These are phyloP conservation scores for Gallinago nigripennis DNA, from an alignment of 2,797 vertebrate genomes.

Conservation along the genomic window DNA sequence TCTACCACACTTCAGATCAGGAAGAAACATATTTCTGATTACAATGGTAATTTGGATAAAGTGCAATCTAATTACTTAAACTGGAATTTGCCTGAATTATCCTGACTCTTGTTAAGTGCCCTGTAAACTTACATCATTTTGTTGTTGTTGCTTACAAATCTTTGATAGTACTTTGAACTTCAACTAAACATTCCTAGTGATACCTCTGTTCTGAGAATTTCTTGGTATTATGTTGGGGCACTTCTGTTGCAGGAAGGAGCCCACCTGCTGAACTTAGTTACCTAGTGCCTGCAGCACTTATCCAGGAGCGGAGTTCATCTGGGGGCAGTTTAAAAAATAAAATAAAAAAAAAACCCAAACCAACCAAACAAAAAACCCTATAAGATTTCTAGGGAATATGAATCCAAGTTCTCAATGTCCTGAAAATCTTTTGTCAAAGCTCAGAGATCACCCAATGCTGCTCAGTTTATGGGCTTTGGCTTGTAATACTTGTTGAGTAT, in stretches of 20 bases:
- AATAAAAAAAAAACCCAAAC: not conserved
- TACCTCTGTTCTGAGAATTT: not conserved
- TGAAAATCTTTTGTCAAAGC: not conserved
- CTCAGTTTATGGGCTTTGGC: not conserved
- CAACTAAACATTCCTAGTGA: not conserved
- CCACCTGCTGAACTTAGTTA: not conserved
- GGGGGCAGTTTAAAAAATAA: not conserved
- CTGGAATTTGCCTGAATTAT: not conserved
- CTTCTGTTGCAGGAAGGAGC: not conserved
- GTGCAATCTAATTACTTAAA: not conserved
- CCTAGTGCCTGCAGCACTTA: not conserved
- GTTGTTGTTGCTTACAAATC: not conserved
- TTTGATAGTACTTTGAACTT: not conserved
- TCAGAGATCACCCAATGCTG: not conserved
- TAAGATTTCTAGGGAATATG: not conserved
- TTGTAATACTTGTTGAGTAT: not conserved
- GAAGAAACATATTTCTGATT: not conserved
- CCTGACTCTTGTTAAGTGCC: not conserved
- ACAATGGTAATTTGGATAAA: not conserved
- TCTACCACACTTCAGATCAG: not conserved
- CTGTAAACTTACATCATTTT: not conserved
- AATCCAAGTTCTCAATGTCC: not conserved
- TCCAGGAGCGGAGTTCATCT: not conserved
- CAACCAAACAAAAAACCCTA: too few relatives aligned
- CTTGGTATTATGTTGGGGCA: not conserved